Evolutionary conservation across 2,888 invertebrate species (phyloP), one percentile per base, ranked within the genome.

Genomic region (Hofmannophila pseudospretella): DNA sequence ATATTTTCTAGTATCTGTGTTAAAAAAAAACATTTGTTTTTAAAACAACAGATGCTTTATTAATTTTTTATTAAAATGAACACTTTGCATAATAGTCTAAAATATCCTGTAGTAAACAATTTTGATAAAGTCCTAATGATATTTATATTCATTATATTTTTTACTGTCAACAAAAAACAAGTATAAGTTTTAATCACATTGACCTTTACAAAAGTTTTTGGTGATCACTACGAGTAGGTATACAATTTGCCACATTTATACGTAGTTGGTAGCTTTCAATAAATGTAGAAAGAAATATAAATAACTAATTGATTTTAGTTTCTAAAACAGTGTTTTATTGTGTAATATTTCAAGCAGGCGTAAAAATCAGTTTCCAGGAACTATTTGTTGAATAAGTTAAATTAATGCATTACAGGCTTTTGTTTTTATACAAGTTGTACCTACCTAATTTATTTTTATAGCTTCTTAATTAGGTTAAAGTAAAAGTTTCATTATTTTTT

Each of bases 221-320:
- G 23, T 32, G 12, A 14, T 16, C 32, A 29, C 38, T 23, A 25
- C 25, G 42, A 40, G 45, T 47, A 49, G 39, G 45, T 47, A 49
- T 54, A 49, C 47, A 51, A 45, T 52, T 51, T 55, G 44, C 41
- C 55, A 55, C 50, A 51, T 55, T 55, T 55, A 38, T 55, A 55
- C 44, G 49, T 55, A 55, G 51, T 20, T n/a, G 36, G 46, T 56
- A 56, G 51, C 35, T 32, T 32, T 38, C 32, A 39, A 41, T 11
- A 30, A 34, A 36, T 34, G 22, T 40, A 45, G 34, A 33, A 30
- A 26, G n/a, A n/a, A n/a, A n/a, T n/a, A n/a, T n/a, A n/a, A n/a
- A n/a, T n/a, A n/a, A n/a, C n/a, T n/a, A n/a, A n/a, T n/a, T n/a
- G n/a, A n/a, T n/a, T n/a, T n/a, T n/a, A n/a, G n/a, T n/a, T n/a